A percentile compares a stretch with the other conserved stretches of the same genome.
phyloP scores from a whole-genome alignment of 2,888 invertebrate species.

The Drosophila emarginata region DNA sequence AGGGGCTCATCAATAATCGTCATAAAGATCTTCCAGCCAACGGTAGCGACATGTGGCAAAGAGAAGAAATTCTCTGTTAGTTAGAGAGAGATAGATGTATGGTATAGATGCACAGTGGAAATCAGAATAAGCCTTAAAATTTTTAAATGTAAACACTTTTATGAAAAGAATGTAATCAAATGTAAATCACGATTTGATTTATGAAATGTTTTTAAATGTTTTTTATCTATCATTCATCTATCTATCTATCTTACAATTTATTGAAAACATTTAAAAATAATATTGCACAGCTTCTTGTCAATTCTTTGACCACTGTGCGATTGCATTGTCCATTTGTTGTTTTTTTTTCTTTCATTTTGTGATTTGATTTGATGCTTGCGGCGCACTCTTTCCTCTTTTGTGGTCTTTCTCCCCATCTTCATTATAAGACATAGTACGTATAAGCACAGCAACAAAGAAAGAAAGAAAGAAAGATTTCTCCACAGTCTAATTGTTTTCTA shows the following conservation, averaged over 20 bases:
- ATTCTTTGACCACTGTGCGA: neutral
- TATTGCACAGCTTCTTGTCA: neutral
- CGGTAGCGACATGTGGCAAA: conserved; percentile 51
- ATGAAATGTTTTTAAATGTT: too few relatives aligned
- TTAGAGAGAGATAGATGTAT: neutral
- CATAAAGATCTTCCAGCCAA: conserved; percentile 64
- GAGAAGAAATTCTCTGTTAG: neutral
- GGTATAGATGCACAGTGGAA: conserved; percentile 5
- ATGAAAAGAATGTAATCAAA: too few relatives aligned
- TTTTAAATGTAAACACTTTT: neutral
- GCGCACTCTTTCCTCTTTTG: conserved; percentile 32
- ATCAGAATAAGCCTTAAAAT: neutral
- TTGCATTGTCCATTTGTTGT: conserved; percentile 8
- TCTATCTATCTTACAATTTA: too few relatives aligned
- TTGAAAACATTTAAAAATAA: neutral
- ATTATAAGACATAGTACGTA: conserved; percentile 13
- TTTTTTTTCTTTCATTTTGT: conserved; percentile 15
- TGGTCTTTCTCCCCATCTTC: conserved; percentile 7
- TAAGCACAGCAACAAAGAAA: conserved; percentile 10
- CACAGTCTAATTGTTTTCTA: conserved; percentile 64
- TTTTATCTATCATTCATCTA: too few relatives aligned
- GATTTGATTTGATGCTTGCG: conserved; percentile 32
- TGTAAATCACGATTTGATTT: too few relatives aligned
- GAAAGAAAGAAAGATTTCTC: conserved; percentile 50
- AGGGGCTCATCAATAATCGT: conserved; percentile 74